Evolutionary conservation across 2,797 vertebrate genomes (phyloP).

Genomic region (Crax fasciolata): DNA sequence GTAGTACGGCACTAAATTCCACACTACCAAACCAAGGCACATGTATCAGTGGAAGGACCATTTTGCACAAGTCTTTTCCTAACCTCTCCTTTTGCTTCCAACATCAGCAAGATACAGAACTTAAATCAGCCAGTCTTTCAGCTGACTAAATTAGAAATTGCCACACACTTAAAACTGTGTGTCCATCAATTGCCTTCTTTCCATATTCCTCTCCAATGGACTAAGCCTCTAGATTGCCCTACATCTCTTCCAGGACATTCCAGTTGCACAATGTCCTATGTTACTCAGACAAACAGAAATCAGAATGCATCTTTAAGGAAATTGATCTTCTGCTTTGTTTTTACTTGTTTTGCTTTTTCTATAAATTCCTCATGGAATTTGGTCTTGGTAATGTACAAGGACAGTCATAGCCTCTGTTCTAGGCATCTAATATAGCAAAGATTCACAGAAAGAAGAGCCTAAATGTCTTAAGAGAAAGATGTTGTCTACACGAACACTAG

Average conservation of each 20-base stretch:
- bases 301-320: not conserved
- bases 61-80: not conserved
- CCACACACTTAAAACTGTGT: not conserved
- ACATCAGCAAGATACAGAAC: not conserved
- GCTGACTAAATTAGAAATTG: not conserved
- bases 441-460: not conserved
- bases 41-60: not conserved
- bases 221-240: not conserved
- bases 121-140: not conserved
- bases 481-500: slow-evolving; percentile 35
- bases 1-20: not conserved
- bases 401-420: not conserved
- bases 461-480: slow-evolving; percentile 25
- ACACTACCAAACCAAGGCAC: not conserved
- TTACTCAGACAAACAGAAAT: not conserved
- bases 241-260: not conserved
- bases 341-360: not conserved
- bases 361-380: not conserved
- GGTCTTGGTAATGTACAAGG: not conserved
- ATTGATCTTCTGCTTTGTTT: not conserved
- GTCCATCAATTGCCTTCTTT: not conserved
- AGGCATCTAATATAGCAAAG: not conserved
- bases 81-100: not conserved
- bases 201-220: not conserved
- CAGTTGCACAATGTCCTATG: not conserved